Evolutionary conservation across 2,797 vertebrate species (phyloP).

Genomic region (Periophthalmus magnuspinnatus): DNA sequence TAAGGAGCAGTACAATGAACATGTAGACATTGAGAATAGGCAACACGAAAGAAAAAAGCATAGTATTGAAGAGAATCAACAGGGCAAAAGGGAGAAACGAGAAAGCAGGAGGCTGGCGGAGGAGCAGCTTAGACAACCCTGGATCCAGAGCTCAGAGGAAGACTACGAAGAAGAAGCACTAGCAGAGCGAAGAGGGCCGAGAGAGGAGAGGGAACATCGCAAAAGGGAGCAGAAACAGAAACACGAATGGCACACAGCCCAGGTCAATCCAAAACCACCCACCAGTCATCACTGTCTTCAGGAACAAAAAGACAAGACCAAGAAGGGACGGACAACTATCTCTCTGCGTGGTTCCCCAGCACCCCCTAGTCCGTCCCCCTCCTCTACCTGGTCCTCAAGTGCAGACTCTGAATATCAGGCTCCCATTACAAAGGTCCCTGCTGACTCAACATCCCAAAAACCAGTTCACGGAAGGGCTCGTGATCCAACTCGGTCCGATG

Average conservation of each 20-base stretch:
- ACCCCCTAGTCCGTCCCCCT: constrained; percentile 43
- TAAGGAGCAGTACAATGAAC: constrained; percentile 62
- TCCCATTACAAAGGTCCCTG: constrained; percentile 76
- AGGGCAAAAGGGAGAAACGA: constrained; percentile 60
- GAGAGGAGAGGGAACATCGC: constrained; percentile 69
- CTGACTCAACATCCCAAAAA: constrained; percentile 77
- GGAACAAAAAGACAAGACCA: constrained; percentile 46
- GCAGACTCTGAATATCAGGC: constrained; percentile 66
- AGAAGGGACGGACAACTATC: constrained; percentile 53
- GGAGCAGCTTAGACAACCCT: constrained; percentile 74
- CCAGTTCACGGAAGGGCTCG: constrained; percentile 63
- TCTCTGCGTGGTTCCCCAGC: constrained; percentile 70
- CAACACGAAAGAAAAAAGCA: constrained; percentile 50
- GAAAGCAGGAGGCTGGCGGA: constrained; percentile 78
- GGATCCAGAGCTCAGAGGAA: constrained; percentile 69
- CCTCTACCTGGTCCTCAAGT: constrained; percentile 58
- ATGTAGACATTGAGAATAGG: constrained; percentile 61
- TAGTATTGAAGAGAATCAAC: constrained; percentile 39
- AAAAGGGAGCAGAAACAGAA: constrained; percentile 63
- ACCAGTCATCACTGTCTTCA: constrained; percentile 58
- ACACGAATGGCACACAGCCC: constrained; percentile 62
- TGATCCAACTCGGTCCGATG: constrained; percentile 55
- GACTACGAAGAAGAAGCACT: constrained; percentile 63
- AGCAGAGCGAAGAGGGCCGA: constrained; percentile 74
- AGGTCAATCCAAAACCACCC: constrained; percentile 67